Percentiles rank a stretch among this genome's conserved stretches.
phyloP scores from a whole-genome alignment of 2,113 vertebrate genomes.

The Gasterosteus nipponicus region DNA sequence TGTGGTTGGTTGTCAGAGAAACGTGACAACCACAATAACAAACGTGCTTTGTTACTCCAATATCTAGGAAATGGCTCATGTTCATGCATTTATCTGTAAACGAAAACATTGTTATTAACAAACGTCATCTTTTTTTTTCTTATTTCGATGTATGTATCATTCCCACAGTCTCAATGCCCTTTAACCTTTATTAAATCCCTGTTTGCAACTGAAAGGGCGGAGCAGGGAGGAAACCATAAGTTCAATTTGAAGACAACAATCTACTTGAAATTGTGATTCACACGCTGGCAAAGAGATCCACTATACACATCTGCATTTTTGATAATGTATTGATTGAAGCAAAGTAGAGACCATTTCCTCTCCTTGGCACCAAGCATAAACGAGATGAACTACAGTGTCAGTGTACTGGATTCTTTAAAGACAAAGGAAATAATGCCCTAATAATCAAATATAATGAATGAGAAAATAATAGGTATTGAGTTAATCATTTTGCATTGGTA shows the following conservation, averaged over 20 bases:
- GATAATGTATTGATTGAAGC: not conserved
- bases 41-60: constrained; percentile 11
- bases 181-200: not conserved
- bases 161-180: not conserved
- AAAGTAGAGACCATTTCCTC: not conserved
- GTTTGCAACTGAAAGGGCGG: not conserved
- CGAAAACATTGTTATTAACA: not conserved
- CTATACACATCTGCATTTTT: not conserved
- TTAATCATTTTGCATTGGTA: not conserved
- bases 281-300: not conserved
- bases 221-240: not conserved
- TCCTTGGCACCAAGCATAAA: not conserved
- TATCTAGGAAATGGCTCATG: not conserved
- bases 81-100: not conserved
- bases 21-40: constrained; percentile 68
- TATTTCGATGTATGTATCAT: not conserved
- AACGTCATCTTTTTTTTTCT: not conserved
- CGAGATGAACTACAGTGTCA: not conserved
- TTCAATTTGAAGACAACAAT: not conserved
- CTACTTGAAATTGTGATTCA: not conserved
- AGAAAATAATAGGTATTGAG: not conserved
- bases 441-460: not conserved
- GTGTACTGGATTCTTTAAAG: not conserved
- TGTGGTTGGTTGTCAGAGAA: constrained; percentile 60
- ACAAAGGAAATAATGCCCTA: not conserved